Evolutionary conservation across 2,113 vertebrate genomes (phyloP).

Genomic region (Oreocharis arfaki): DNA sequence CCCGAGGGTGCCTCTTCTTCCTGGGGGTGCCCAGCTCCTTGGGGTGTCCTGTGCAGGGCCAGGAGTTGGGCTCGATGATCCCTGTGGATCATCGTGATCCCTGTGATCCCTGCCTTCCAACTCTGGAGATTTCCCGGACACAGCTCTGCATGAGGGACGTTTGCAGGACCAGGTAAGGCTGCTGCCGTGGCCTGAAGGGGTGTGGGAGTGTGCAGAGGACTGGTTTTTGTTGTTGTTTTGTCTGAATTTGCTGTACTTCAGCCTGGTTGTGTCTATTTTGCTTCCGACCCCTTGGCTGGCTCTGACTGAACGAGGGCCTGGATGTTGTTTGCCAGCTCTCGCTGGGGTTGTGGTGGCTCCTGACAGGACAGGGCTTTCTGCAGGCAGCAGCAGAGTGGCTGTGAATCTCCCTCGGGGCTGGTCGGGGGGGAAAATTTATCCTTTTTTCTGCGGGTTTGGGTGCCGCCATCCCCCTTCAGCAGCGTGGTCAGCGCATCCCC

Average conservation of each 20-base stretch:
- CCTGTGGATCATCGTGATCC: too few relatives aligned
- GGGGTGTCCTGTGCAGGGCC: background rate
- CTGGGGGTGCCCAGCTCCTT: rapidly evolving
- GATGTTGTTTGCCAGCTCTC: background rate
- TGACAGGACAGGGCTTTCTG: background rate
- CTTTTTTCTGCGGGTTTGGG: background rate
- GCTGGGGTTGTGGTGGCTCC: background rate
- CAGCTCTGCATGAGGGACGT: background rate
- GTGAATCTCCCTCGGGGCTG: background rate
- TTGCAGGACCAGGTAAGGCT: background rate
- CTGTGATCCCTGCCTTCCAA: too few relatives aligned
- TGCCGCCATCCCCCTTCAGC: background rate
- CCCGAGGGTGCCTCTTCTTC: background rate
- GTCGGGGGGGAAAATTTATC: background rate
- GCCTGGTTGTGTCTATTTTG: background rate
- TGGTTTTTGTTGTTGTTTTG: background rate
- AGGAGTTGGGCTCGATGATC: background rate
- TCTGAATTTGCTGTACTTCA: background rate
- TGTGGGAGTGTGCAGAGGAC: background rate
- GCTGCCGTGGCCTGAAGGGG: background rate
- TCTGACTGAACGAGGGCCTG: background rate
- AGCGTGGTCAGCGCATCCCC: background rate
- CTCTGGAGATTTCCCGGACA: background rate
- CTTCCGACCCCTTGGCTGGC: background rate
- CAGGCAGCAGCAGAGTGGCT: background rate